Percentiles rank a stretch among this genome's conserved stretches.
These are phyloP conservation scores for Euplexia lucipara DNA, from an alignment of 2,888 invertebrate genomes.

Conservation along the genomic window DNA sequence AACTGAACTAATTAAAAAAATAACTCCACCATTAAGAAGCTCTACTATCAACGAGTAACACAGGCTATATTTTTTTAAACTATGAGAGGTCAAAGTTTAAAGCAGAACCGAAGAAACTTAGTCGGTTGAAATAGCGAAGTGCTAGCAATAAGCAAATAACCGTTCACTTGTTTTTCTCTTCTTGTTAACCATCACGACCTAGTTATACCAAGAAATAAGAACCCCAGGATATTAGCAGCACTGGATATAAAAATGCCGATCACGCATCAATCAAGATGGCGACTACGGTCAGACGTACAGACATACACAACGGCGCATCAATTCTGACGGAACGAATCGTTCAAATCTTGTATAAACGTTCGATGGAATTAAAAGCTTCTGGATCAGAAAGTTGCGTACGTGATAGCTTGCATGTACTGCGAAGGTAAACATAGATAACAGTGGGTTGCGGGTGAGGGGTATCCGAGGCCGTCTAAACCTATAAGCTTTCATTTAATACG, in stretches of 20 bases:
- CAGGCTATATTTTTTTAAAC: no score
- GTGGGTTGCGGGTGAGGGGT: background rate
- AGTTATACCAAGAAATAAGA: slow-evolving; percentile 15
- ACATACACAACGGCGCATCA: slow-evolving; percentile 40
- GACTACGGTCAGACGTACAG: slow-evolving; percentile 29
- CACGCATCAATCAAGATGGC: slow-evolving; percentile 43
- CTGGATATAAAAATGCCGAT: slow-evolving; percentile 52
- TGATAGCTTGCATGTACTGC: slow-evolving; percentile 43
- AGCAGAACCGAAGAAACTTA: no score
- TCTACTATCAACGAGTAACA: no score
- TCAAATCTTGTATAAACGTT: slow-evolving; percentile 42
- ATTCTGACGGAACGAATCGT: slow-evolving; percentile 31
- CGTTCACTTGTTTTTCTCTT: no score
- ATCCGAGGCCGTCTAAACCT: slow-evolving; percentile 6
- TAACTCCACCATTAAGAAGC: no score
- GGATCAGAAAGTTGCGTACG: slow-evolving; percentile 37
- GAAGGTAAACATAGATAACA: background rate
- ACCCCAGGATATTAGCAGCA: background rate
- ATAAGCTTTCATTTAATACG: background rate
- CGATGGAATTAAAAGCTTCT: slow-evolving; percentile 49
- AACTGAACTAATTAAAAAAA: no score
- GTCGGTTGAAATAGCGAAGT: no score
- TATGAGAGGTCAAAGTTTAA: no score
- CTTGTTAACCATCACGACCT: slow-evolving; percentile 18
- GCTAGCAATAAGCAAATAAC: no score